These are phyloP conservation scores for Haliaeetus leucogaster DNA, from an alignment of 2,113 vertebrate species.

Conservation along the genomic window DNA sequence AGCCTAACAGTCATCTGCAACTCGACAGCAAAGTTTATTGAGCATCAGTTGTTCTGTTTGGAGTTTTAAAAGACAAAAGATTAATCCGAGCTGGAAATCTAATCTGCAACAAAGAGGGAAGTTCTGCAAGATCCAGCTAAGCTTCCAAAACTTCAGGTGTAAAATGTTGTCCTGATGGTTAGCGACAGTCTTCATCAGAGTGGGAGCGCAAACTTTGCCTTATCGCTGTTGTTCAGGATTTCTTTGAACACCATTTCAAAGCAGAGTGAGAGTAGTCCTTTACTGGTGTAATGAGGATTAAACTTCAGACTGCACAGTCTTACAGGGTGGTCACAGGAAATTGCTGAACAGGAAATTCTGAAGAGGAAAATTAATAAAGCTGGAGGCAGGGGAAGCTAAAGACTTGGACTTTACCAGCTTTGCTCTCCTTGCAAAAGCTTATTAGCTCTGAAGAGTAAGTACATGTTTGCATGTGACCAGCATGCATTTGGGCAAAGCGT, in stretches of 20 bases:
- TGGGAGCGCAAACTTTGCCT: not conserved
- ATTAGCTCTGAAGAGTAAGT: not conserved
- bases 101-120: not conserved
- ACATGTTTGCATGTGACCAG: not conserved
- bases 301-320: no score
- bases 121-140: not conserved
- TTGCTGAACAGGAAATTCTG: not conserved
- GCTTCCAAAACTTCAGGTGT: not conserved
- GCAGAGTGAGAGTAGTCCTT: not conserved
- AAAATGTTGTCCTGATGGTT: not conserved
- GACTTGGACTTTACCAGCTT: not conserved
- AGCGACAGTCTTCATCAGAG: not conserved
- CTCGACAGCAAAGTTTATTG: rapidly evolving
- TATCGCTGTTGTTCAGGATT: rapidly evolving
- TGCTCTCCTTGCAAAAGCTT: not conserved
- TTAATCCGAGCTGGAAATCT: not conserved
- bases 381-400: not conserved
- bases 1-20: not conserved
- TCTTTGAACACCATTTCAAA: not conserved
- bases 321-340: not conserved
- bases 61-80: not conserved
- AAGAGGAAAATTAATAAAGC: not conserved
- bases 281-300: no score
- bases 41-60: not conserved
- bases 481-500: not conserved